Percentiles rank a stretch among this genome's conserved stretches.
Evolutionary conservation across 2,888 invertebrate species (phyloP).

Genomic region (Ptilodon capucinus): DNA sequence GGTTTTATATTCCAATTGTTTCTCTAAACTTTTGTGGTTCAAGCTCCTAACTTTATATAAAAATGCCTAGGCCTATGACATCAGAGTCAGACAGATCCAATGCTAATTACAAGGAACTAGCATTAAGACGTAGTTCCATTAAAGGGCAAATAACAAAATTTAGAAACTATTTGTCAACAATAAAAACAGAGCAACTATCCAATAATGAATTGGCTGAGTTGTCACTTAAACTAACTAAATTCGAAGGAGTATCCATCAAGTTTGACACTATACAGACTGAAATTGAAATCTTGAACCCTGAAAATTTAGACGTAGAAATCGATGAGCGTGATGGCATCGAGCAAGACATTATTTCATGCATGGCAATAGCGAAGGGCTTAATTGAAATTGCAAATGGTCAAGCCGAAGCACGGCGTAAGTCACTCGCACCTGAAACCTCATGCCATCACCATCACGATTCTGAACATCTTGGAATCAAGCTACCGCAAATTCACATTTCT

Average conservation of each 20-base stretch:
- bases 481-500: slow-evolving; percentile 24
- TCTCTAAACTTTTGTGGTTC: no score
- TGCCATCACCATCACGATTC: slow-evolving; percentile 4
- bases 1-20: no score
- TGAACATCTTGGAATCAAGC: slow-evolving; percentile 11
- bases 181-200: background rate
- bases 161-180: slow-evolving; percentile 10
- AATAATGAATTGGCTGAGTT: slow-evolving; percentile 11
- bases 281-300: slow-evolving; percentile 13
- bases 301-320: slow-evolving; percentile 10
- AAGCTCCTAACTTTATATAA: no score
- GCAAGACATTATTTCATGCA: slow-evolving; percentile 6
- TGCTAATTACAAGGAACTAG: background rate
- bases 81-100: no score
- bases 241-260: slow-evolving; percentile 4
- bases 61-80: no score
- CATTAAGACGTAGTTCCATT: slow-evolving; percentile 1
- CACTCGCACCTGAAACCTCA: background rate
- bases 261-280: slow-evolving; percentile 20
- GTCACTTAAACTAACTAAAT: slow-evolving; percentile 6
- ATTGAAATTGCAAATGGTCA: slow-evolving; percentile 6
- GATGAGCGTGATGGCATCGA: slow-evolving; percentile 23
- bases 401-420: no score
- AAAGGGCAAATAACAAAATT: slow-evolving; percentile 15
- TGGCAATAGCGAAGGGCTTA: slow-evolving; percentile 17